Evolutionary conservation across 2,888 invertebrate species (phyloP).

Genomic region (Lacanobia wlatinum): DNA sequence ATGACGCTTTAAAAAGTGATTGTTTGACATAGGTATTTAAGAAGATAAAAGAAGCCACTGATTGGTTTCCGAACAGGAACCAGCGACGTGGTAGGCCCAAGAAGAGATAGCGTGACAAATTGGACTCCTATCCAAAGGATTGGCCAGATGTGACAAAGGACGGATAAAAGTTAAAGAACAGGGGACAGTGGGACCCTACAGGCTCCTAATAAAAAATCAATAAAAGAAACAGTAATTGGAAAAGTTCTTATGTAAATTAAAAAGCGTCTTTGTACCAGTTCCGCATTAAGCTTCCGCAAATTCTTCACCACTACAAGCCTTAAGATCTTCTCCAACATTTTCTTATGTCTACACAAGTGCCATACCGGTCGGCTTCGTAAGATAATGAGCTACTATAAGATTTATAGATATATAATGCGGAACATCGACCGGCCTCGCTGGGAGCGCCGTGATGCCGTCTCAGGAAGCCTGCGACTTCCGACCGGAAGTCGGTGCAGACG

Average conservation of each 20-base stretch:
- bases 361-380: background rate
- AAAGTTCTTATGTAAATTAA: background rate
- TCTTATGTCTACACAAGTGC: background rate
- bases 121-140: no score
- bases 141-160: no score
- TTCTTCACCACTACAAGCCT: background rate
- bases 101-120: no score
- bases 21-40: background rate
- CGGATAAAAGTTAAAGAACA: no score
- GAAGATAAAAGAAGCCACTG: no score
- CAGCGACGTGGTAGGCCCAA: no score
- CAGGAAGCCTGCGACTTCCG: slow-evolving; percentile 85
- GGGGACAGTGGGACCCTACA: no score
- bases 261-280: background rate
- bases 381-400: slow-evolving; percentile 48
- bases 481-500: slow-evolving; percentile 82
- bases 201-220: no score
- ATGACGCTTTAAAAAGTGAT: background rate
- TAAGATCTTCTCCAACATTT: slow-evolving; percentile 5
- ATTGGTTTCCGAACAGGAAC: no score
- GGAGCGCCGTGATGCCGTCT: slow-evolving; percentile 69
- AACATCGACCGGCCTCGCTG: slow-evolving; percentile 76
- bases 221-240: background rate
- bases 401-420: slow-evolving; percentile 64
- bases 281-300: background rate